A percentile compares a stretch with the other conserved stretches of the same genome.
Conservation (phyloP, 1,140 invertebrate genomes). For the Heliothis subflexa region DNA sequence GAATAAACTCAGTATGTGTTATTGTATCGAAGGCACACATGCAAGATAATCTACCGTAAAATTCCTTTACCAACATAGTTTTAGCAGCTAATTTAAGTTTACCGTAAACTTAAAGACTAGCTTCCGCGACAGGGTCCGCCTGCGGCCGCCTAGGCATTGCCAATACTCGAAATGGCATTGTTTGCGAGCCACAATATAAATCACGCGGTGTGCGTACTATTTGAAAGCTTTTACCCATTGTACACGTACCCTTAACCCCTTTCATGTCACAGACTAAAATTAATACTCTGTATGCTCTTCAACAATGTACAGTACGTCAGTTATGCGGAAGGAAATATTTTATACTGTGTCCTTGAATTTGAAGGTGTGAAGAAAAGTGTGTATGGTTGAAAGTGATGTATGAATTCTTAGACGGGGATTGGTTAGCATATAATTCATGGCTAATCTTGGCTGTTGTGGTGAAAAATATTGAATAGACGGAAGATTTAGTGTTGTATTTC, state of each 20-base stretch:
- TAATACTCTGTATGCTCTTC: not conserved
- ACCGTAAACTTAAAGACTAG: slow-evolving; percentile 74
- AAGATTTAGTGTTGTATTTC: slow-evolving; percentile 7
- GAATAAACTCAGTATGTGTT: not conserved
- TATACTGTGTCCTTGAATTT: slow-evolving; percentile 48
- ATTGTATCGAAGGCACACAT: not conserved
- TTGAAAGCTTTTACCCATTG: slow-evolving; percentile 66
- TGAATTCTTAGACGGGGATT: slow-evolving; percentile 44
- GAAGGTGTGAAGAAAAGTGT: slow-evolving; percentile 22
- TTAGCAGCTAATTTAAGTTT: slow-evolving; percentile 80
- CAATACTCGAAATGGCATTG: slow-evolving; percentile 71
- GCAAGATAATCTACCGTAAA: slow-evolving; percentile 48
- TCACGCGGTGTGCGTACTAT: slow-evolving; percentile 66
- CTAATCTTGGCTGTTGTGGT: slow-evolving; percentile 36
- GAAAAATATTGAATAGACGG: slow-evolving; percentile 4
- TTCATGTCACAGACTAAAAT: slow-evolving; percentile 61
- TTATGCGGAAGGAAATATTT: slow-evolving; percentile 22
- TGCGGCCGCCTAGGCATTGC: slow-evolving; percentile 57
- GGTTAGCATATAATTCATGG: slow-evolving; percentile 41
- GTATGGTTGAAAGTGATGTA: slow-evolving; percentile 42
- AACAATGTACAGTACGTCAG: slow-evolving; percentile 29
- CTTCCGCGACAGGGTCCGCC: slow-evolving; percentile 65
- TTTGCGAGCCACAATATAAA: slow-evolving; percentile 81
- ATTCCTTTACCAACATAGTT: slow-evolving; percentile 63
- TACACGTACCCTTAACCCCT: slow-evolving; percentile 58